A percentile compares a stretch with the other conserved stretches of the same genome.
Conservation (phyloP, 2,888 invertebrate species). For the Tipula unca region DNA sequence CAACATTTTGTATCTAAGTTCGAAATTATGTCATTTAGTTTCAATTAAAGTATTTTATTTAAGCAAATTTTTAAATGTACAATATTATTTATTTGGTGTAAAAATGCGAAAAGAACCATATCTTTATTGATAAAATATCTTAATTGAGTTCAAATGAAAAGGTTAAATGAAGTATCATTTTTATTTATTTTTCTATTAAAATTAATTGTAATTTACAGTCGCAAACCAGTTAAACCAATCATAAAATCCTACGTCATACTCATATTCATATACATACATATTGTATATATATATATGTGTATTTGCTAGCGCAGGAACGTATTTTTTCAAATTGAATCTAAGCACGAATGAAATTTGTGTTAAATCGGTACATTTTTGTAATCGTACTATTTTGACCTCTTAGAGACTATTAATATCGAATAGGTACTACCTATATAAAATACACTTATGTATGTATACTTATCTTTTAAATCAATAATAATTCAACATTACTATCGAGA, state of each 20-base stretch:
- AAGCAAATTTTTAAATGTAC: background rate
- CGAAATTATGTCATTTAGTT: too few species aligned
- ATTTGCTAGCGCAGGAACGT: too few species aligned
- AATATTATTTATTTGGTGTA: background rate
- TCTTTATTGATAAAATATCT: background rate
- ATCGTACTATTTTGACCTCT: too few species aligned
- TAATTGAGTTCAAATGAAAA: background rate
- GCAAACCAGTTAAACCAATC: background rate
- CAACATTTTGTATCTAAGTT: too few species aligned
- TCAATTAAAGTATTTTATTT: background rate
- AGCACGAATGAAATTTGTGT: too few species aligned
- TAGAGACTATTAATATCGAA: too few species aligned
- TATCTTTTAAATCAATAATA: too few species aligned
- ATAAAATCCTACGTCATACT: background rate
- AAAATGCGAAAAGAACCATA: background rate
- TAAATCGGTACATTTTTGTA: too few species aligned
- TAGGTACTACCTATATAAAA: too few species aligned
- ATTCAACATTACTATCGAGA: too few species aligned
- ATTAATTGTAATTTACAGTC: slow-evolving; percentile 8
- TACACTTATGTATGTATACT: too few species aligned
- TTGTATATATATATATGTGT: background rate
- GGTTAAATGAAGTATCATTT: background rate
- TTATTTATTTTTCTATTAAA: background rate
- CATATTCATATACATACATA: background rate
- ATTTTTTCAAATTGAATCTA: too few species aligned